Evolutionary conservation across 2,113 vertebrate genomes (phyloP).

Genomic region (Pterocles gutturalis): DNA sequence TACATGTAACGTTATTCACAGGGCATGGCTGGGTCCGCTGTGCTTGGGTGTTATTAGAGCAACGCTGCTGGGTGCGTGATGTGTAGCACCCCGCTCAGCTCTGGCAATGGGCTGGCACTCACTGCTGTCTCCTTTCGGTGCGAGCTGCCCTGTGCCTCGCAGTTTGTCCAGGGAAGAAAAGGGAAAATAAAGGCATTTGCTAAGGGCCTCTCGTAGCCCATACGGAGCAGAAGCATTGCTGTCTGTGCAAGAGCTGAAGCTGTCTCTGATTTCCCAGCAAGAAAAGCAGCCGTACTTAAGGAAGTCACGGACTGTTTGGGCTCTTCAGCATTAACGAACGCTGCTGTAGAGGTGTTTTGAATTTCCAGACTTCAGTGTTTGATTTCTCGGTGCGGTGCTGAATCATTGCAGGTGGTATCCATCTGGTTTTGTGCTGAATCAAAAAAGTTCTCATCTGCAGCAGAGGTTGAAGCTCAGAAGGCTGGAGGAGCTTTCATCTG

Average conservation of each 20-base stretch:
- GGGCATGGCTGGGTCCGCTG: neutral
- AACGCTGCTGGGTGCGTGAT: neutral
- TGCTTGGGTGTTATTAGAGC: neutral
- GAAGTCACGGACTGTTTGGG: neutral
- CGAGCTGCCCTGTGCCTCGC: neutral
- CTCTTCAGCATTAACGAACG: neutral
- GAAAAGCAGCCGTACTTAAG: neutral
- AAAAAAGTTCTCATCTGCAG: neutral
- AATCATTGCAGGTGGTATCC: too few relatives aligned
- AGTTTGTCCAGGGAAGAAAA: neutral
- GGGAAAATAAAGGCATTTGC: neutral
- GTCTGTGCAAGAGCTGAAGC: neutral
- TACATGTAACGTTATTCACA: neutral
- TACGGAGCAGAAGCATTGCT: neutral
- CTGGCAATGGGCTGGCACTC: neutral
- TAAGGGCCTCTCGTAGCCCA: neutral
- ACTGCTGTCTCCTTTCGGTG: neutral
- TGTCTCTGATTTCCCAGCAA: neutral
- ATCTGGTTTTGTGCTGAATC: neutral
- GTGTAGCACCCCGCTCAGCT: fast-evolving
- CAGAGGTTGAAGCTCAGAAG: neutral
- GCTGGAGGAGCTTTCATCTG: neutral
- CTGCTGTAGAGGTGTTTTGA: neutral
- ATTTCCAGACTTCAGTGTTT: neutral
- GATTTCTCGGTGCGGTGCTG: neutral